A percentile compares a stretch with the other conserved stretches of the same genome.
These are phyloP conservation scores for Pilophorus perplexus DNA, from an alignment of 2,888 invertebrate genomes.

Conservation along the genomic window DNA sequence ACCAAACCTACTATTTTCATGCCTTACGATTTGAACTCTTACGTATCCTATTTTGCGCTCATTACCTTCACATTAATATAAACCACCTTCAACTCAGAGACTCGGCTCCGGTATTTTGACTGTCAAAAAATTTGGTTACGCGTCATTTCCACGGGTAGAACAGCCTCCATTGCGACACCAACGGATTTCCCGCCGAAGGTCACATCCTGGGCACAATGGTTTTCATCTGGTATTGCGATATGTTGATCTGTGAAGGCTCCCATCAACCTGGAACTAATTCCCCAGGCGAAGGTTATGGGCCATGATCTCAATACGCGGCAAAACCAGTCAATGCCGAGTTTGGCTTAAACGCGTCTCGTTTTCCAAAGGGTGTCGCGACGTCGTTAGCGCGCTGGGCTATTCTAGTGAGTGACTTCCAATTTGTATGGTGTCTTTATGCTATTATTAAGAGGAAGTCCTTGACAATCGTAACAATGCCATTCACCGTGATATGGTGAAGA, in stretches of 20 bases:
- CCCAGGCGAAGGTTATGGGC: background rate
- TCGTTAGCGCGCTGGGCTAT: too few relatives aligned
- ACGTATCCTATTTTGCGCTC: too few relatives aligned
- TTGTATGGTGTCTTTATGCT: too few relatives aligned
- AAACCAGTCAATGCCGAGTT: background rate
- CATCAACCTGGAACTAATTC: conserved; percentile 24
- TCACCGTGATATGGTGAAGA: too few relatives aligned
- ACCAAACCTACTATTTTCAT: too few relatives aligned
- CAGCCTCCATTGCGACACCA: conserved; percentile 3
- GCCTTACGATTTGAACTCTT: too few relatives aligned
- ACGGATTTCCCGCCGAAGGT: conserved; percentile 2
- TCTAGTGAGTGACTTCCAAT: too few relatives aligned
- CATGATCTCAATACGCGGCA: conserved; percentile 6
- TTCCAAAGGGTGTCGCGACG: too few relatives aligned
- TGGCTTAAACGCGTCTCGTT: background rate
- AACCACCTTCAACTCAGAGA: too few relatives aligned
- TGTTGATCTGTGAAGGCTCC: conserved; percentile 25
- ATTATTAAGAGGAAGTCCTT: too few relatives aligned
- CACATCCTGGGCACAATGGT: conserved; percentile 19
- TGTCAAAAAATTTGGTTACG: conserved; percentile 18
- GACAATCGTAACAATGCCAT: too few relatives aligned
- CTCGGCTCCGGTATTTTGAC: conserved; percentile 9
- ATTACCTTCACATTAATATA: too few relatives aligned
- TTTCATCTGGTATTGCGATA: conserved; percentile 20
- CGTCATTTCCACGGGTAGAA: conserved; percentile 11